Percentiles rank a stretch among this genome's conserved stretches.
phyloP scores from a whole-genome alignment of 64 coral and sea anemone genomes.

The Montipora sp. region DNA sequence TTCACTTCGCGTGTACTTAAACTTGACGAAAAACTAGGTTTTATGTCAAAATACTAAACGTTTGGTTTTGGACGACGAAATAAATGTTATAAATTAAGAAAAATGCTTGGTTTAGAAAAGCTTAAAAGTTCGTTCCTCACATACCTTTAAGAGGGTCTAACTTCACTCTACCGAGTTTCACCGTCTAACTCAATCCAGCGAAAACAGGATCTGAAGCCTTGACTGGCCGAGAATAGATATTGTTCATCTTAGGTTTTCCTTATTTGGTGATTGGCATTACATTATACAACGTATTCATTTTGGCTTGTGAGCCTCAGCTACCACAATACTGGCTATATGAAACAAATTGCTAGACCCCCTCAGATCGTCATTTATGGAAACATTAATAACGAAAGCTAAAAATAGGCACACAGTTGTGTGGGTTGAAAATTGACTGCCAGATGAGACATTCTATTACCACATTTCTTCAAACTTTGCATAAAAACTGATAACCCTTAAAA shows the following conservation, averaged over 20 bases:
- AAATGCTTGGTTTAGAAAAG: too few relatives aligned
- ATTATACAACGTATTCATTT: neutral
- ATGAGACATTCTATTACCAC: neutral
- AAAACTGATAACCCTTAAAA: too few relatives aligned
- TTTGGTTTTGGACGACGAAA: too few relatives aligned
- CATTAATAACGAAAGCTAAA: neutral
- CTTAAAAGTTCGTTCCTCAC: too few relatives aligned
- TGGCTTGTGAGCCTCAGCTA: neutral
- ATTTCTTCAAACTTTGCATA: neutral
- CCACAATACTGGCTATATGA: neutral
- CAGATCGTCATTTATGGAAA: neutral
- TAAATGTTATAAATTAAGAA: too few relatives aligned
- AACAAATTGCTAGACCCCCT: neutral
- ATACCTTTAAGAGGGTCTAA: too few relatives aligned
- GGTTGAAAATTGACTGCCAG: neutral
- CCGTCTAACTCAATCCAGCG: neutral
- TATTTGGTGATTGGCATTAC: neutral
- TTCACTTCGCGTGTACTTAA: too few relatives aligned
- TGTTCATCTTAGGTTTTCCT: neutral
- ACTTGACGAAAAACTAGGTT: too few relatives aligned
- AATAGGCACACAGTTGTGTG: neutral
- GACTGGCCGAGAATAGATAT: neutral
- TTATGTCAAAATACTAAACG: too few relatives aligned
- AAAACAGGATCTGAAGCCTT: neutral
- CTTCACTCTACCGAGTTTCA: too few relatives aligned